A percentile compares a stretch with the other conserved stretches of the same genome.
Conservation (phyloP, 2,888 invertebrate genomes). For the Dinocampus coccinellae region DNA sequence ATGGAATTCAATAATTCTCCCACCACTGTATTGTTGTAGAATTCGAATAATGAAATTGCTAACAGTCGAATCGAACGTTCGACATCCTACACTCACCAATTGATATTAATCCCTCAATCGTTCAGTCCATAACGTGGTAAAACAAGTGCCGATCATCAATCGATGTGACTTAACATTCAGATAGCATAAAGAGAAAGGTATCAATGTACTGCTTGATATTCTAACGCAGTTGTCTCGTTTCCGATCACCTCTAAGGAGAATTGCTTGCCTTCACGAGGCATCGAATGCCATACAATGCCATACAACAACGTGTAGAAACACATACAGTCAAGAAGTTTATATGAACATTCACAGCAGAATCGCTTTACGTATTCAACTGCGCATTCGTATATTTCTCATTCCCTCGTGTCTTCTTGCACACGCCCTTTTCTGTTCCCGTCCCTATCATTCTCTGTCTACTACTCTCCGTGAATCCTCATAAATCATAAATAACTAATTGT, state of each 20-base stretch:
- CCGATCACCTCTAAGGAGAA: slow-evolving; percentile 33
- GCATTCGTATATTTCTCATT: slow-evolving; percentile 25
- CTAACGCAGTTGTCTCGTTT: slow-evolving; percentile 31
- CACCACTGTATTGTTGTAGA: neutral
- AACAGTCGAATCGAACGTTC: neutral
- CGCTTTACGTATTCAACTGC: slow-evolving; percentile 35
- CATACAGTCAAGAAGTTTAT: slow-evolving; percentile 24
- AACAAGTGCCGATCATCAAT: slow-evolving; percentile 17
- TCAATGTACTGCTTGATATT: slow-evolving; percentile 29
- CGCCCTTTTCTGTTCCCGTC: neutral
- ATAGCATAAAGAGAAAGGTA: slow-evolving; percentile 7
- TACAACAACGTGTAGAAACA: slow-evolving; percentile 18
- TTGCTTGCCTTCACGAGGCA: slow-evolving; percentile 27
- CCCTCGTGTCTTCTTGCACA: slow-evolving; percentile 1
- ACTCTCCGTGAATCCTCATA: slow-evolving; percentile 12
- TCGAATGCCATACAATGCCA: slow-evolving; percentile 20
- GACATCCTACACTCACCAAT: neutral
- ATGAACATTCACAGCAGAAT: slow-evolving; percentile 23
- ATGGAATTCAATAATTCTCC: slow-evolving; percentile 12
- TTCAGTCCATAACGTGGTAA: slow-evolving; percentile 11
- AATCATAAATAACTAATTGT: slow-evolving; percentile 38
- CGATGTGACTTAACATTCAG: slow-evolving; percentile 9
- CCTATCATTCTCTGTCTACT: no score
- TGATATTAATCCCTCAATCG: neutral
- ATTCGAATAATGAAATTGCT: slow-evolving; percentile 20